Evolutionary conservation across 2,888 invertebrate species (phyloP), one percentile per base, ranked within the genome.

Genomic region (Hydriomena furcata): DNA sequence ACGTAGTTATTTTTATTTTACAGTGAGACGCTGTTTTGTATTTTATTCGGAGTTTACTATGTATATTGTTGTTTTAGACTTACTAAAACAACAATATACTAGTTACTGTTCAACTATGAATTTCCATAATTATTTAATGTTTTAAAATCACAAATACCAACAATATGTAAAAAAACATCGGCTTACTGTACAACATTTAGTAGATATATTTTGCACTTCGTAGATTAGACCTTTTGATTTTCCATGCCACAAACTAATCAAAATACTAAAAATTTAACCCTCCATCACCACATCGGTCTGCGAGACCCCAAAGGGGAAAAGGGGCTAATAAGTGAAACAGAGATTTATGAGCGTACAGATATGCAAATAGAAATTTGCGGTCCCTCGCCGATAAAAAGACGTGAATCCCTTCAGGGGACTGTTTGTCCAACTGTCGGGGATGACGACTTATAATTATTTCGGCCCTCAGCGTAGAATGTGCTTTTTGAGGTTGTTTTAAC

Each of bases 311-410:
- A 59, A 45, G 53, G 69, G 68, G 74, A 63, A 71, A 76, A 75
- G 71, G 78, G 74, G 79, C 88, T 86, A 90, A 90, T 89, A 89
- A 89, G 87, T 88, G 87, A 87, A 89, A 85, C 88, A 78, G 84
- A 88, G 90, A 90, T 90, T 90, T 90, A 90, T 88, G 86, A 85
- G 79, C 75, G 76, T 77, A 76, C 81, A 88, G 89, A 90, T 90
- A 90, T 90, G 89, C 89, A 90, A 90, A 90, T 90, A 89, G 84
- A 88, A 88, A 84, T 86, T 84, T 85, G 84, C 84, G 84, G 84
- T 84, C 87, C 87, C 88, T 76, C 73, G 77, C 76, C 80, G 86
- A 85, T 86, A 88, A 89, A 90, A 89, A 89, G 89, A 87, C 87
- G 81, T 71, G 71, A 65, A 68, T 67, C 78, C 79, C 76, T 72